Base-by-base conservation (phyloP, 2,888 invertebrate species). In the Leucoma salicis region DNA sequence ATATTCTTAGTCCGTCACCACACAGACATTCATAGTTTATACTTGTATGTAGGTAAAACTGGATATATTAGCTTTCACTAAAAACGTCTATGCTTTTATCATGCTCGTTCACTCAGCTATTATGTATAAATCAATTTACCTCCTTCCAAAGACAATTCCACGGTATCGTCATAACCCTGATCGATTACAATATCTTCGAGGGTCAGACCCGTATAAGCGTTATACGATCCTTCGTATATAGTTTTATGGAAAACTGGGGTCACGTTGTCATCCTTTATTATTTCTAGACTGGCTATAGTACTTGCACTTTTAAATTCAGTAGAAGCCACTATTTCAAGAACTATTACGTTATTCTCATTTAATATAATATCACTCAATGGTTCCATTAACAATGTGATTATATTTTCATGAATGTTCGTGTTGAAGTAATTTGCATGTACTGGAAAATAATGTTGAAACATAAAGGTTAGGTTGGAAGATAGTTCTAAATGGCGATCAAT, bases 141-240 rank as follows among this genome's bases (percentile, higher is more conserved):
- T 73, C 82, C 83, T 39, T 49, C 33, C 12, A 82, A 51, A 1
- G 44, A 36, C 8, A 82, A 42, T 3, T 24, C n/a, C 3, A 82
- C 72, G 5, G 70, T 73, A n/a, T 68, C 64, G 49, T 79, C 78
- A 48, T 69, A 77, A 1, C 85, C 85, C 44, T 81, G 83, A 13
- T 61, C 45, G 21, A 85, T 48, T 3, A 44, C 25, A 29, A 85
- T 76, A 46, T 58, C 46, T 1, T 75, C 76, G n/a, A 78, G 27
- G 6, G 21, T 53, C 35, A 85, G 59, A 10, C 71, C 76, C 8
- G 52, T 46, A 6, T 46, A 44, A 24, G 62, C 16, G 16, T 67
- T 60, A 46, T 82, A 84, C 10, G 55, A 60, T 24, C 79, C 83
- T 4, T 44, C 55, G 44, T 85, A 85, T 24, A 82, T 46, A 8